Percentiles rank a stretch among this genome's conserved stretches.
Evolutionary conservation across 1,140 invertebrate species (phyloP).

Genomic region (Megathymus violae): DNA sequence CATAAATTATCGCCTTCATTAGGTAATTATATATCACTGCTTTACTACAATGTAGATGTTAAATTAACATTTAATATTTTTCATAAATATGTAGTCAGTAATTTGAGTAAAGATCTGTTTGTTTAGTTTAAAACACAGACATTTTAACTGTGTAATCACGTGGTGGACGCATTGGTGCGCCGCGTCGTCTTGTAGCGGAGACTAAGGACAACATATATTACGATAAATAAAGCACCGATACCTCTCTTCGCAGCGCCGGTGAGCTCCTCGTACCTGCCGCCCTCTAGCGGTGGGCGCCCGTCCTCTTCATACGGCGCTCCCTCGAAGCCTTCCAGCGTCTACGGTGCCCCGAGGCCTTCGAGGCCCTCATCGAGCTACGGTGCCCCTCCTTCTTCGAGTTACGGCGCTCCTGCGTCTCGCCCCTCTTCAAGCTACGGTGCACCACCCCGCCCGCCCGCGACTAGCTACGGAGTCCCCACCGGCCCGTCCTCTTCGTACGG

Average conservation of each 20-base stretch:
- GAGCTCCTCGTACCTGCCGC: conserved; percentile 74
- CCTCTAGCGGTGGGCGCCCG: conserved; percentile 73
- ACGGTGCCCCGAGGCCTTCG: conserved; percentile 57
- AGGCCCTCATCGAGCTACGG: too few species aligned
- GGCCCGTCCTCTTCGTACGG: conserved; percentile 59
- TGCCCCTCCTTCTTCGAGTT: too few species aligned
- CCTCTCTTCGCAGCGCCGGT: conserved; percentile 67
- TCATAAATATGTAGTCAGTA: too few species aligned
- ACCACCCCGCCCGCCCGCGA: conserved; percentile 45
- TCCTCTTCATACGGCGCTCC: conserved; percentile 80
- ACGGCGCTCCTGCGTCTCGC: conserved; percentile 50
- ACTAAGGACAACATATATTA: background rate
- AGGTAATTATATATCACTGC: too few species aligned
- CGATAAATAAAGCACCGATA: conserved; percentile 10
- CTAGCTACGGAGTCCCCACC: conserved; percentile 54
- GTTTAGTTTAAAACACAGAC: too few species aligned
- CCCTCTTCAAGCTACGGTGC: conserved; percentile 51
- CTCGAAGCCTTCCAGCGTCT: conserved; percentile 47
- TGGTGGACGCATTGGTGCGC: too few species aligned
- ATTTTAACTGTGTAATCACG: too few species aligned
- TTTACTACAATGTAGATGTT: too few species aligned
- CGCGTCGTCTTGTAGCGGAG: conserved; percentile 7
- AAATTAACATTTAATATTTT: too few species aligned
- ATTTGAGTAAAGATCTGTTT: too few species aligned
- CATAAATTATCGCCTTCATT: too few species aligned